Evolutionary conservation across 2,888 invertebrate species (phyloP).

Genomic region (Ptychoptera contaminata): DNA sequence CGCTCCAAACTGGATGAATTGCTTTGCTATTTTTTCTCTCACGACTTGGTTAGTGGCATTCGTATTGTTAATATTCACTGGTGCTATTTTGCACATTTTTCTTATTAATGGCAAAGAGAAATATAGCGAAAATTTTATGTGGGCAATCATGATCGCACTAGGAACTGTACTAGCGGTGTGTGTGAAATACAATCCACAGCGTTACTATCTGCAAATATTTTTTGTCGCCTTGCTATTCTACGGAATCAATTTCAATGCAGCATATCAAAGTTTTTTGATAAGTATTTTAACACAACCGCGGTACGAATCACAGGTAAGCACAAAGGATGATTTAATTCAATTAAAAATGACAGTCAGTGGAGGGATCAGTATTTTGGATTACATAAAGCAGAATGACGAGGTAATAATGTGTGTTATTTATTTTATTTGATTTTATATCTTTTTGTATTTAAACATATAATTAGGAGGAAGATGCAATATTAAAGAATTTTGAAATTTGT

Average conservation of each 20-base stretch:
- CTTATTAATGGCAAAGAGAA: too few species aligned
- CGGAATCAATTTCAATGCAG: conserved; percentile 21
- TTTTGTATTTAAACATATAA: too few species aligned
- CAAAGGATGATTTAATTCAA: conserved; percentile 18
- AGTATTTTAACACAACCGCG: conserved; percentile 25
- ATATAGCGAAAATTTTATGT: too few species aligned
- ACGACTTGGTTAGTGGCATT: conserved; percentile 12
- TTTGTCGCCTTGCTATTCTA: conserved; percentile 9
- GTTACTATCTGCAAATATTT: conserved; percentile 5
- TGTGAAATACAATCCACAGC: too few species aligned
- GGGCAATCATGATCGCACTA: too few species aligned
- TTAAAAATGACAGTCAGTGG: conserved; percentile 22
- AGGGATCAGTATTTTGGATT: conserved; percentile 21
- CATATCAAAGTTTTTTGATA: conserved; percentile 25
- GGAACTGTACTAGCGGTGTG: too few species aligned
- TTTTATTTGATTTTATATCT: not conserved
- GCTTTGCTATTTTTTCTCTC: conserved; percentile 13
- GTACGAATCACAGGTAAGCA: conserved; percentile 20
- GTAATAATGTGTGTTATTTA: conserved; percentile 11
- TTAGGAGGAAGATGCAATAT: not conserved
- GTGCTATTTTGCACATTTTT: too few species aligned
- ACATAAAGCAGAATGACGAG: conserved; percentile 22
- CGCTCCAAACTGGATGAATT: conserved; percentile 21
- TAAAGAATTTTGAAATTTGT: conserved; percentile 22
- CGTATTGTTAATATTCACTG: too few species aligned